These are phyloP conservation scores for Bombylius major DNA, from an alignment of 2,888 invertebrate species.

Conservation along the genomic window DNA sequence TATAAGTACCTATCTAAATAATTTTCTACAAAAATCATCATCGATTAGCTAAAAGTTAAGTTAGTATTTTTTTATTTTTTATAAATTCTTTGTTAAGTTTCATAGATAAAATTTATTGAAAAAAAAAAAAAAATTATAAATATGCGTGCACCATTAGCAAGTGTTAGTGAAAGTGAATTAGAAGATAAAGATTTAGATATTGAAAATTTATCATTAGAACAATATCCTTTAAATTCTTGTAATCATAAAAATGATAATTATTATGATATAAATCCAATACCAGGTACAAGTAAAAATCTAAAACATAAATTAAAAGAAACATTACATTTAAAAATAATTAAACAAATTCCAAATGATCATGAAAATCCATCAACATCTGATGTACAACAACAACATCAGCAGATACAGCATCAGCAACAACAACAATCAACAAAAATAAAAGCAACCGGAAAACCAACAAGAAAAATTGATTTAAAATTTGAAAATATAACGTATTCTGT, in stretches of 20 bases:
- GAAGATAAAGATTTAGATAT: not conserved
- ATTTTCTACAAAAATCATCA: too few species aligned
- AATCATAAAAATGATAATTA: not conserved
- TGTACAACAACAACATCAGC: not conserved
- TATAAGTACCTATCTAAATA: too few species aligned
- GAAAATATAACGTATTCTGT: conserved; percentile 26
- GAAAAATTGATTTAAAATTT: conserved; percentile 24
- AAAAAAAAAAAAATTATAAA: too few species aligned
- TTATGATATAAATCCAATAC: too few species aligned
- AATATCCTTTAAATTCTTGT: not conserved
- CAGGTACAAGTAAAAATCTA: not conserved
- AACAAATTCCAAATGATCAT: not conserved
- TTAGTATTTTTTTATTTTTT: too few species aligned
- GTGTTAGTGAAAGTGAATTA: not conserved
- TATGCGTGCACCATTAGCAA: not conserved
- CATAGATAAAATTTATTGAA: too few species aligned
- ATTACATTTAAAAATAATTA: not conserved
- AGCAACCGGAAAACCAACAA: not conserved
- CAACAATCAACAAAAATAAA: not conserved
- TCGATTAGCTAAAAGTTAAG: too few species aligned
- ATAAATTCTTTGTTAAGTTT: too few species aligned
- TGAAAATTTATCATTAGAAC: not conserved
- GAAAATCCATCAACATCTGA: not conserved
- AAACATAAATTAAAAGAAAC: not conserved
- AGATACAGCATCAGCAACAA: too few species aligned